Evolutionary conservation across 2,113 vertebrate species (phyloP).

Genomic region (Epinephelus cyanopodus): DNA sequence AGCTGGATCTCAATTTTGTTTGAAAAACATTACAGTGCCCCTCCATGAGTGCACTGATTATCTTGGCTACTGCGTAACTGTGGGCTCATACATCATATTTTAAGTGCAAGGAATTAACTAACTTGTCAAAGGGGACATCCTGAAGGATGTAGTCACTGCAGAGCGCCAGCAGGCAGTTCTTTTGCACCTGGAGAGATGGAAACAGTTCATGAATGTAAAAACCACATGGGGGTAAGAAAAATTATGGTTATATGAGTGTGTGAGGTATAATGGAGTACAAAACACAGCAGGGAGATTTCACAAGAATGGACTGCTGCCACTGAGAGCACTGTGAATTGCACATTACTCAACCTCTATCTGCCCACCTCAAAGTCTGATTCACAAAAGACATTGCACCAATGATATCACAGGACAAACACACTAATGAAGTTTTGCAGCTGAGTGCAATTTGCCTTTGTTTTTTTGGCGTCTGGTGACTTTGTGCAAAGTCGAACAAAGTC

Average conservation of each 20-base stretch:
- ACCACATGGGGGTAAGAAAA: not conserved
- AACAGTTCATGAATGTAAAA: slow-evolving; percentile 10
- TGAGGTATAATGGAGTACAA: not conserved
- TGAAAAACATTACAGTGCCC: slow-evolving; percentile 34
- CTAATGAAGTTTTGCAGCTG: too few species aligned
- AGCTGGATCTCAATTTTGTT: slow-evolving; percentile 39
- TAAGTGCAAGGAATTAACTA: slow-evolving; percentile 50
- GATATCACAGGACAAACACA: too few species aligned
- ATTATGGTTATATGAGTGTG: not conserved
- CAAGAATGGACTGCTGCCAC: too few species aligned
- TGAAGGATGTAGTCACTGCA: slow-evolving; percentile 95
- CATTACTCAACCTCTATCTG: too few species aligned
- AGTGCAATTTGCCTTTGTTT: too few species aligned
- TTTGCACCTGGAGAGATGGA: slow-evolving; percentile 88
- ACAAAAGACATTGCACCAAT: too few species aligned
- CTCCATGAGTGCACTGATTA: slow-evolving; percentile 33
- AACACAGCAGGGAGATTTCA: too few species aligned
- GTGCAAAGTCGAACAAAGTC: too few species aligned
- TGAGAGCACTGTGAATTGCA: too few species aligned
- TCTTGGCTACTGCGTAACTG: slow-evolving; percentile 28
- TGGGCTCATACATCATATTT: slow-evolving; percentile 7
- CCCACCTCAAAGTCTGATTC: too few species aligned
- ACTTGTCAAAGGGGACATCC: slow-evolving; percentile 95
- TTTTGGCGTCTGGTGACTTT: too few species aligned
- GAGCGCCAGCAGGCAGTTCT: slow-evolving; percentile 94